A percentile compares a stretch with the other conserved stretches of the same genome.
These are phyloP conservation scores for Stomatorhinus walkeri DNA, from an alignment of 2,797 vertebrate genomes.

Conservation along the genomic window DNA sequence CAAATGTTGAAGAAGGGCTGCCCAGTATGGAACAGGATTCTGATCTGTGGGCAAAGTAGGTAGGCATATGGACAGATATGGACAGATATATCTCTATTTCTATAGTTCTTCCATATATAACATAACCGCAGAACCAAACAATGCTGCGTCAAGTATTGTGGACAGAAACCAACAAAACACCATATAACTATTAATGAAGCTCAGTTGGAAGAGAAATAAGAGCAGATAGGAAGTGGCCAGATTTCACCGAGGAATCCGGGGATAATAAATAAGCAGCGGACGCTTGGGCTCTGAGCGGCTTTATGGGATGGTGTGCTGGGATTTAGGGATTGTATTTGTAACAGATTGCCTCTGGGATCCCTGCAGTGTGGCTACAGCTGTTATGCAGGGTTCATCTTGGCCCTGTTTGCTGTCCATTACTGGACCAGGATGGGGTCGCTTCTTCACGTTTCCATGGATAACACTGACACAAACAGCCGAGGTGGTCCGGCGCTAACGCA, in stretches of 20 bases:
- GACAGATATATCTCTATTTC: background rate
- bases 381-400: constrained; percentile 4
- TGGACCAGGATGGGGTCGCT: constrained; percentile 19
- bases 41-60: background rate
- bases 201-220: background rate
- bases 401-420: constrained; percentile 24
- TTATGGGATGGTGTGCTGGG: constrained; percentile 21
- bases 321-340: constrained; percentile 33
- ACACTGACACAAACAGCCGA: constrained; percentile 18
- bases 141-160: background rate
- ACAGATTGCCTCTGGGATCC: constrained; percentile 40
- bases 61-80: background rate
- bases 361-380: constrained; percentile 40
- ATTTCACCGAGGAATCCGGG: background rate
- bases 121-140: background rate
- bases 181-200: background rate
- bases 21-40: background rate
- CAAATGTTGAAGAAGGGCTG: background rate
- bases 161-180: background rate
- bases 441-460: constrained; percentile 13
- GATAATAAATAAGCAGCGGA: constrained; percentile 10
- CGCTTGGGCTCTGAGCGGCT: background rate
- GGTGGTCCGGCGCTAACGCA: background rate
- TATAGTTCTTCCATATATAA: background rate
- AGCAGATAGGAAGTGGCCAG: background rate